These are phyloP conservation scores for Drosophila arawakana DNA, from an alignment of 1,140 invertebrate species.

Conservation along the genomic window DNA sequence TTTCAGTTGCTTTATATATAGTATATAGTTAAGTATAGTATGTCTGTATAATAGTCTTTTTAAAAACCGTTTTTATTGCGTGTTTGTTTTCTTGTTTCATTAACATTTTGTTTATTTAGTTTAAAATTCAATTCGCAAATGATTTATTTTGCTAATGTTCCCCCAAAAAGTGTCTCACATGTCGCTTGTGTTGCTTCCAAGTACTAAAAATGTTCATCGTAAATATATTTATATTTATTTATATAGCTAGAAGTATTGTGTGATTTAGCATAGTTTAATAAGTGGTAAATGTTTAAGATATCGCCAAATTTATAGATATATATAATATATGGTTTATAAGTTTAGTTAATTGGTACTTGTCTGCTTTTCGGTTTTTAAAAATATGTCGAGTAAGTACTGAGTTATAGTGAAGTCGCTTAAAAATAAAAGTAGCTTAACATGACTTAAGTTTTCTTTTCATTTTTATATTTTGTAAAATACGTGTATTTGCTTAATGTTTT, in stretches of 20 bases:
- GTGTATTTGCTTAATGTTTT: slow-evolving; percentile 27
- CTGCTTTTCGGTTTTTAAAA: slow-evolving; percentile 63
- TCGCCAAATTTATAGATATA: slow-evolving; percentile 58
- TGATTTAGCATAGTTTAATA: slow-evolving; percentile 49
- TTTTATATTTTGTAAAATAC: slow-evolving; percentile 62
- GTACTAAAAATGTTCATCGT: slow-evolving; percentile 2
- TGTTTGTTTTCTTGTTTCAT: slow-evolving; percentile 38
- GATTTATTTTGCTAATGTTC: slow-evolving; percentile 69
- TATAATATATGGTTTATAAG: slow-evolving; percentile 29
- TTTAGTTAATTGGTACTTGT: slow-evolving; percentile 18
- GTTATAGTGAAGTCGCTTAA: slow-evolving; percentile 57
- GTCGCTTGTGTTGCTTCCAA: slow-evolving; percentile 60
- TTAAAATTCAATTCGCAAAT: slow-evolving; percentile 81
- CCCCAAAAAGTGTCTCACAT: slow-evolving; percentile 81
- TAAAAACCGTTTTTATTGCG: slow-evolving; percentile 79
- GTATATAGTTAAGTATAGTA: slow-evolving; percentile 21
- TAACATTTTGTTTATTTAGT: slow-evolving; percentile 74
- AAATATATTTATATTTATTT: slow-evolving; percentile 45
- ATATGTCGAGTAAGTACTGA: slow-evolving; percentile 32
- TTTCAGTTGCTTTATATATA: slow-evolving; percentile 43
- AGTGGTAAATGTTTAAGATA: slow-evolving; percentile 41
- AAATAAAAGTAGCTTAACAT: slow-evolving; percentile 50
- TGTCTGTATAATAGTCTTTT: slow-evolving; percentile 76
- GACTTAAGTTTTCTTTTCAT: slow-evolving; percentile 25
- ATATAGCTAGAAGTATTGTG: slow-evolving; percentile 60